Evolutionary conservation across 2,888 invertebrate species (phyloP), one percentile per base, ranked within the genome.

Genomic region (Quadroppia sp.): DNA sequence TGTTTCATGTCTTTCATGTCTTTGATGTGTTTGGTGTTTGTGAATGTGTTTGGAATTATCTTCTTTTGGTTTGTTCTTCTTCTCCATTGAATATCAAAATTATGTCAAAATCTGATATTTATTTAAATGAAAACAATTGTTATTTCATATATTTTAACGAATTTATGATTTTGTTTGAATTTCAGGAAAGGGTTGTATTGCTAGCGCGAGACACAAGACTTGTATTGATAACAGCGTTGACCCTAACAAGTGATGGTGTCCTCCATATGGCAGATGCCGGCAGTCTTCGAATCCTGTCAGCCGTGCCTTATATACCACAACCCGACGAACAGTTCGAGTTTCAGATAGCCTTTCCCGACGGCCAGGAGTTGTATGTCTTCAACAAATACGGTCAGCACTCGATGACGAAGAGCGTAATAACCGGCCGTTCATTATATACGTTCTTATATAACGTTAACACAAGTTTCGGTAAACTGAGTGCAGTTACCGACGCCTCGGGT

Each of bases 251-350:
- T 0, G 94, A 95, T 81, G 94, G 96, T 0, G 89, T 92, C 30
- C 89, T 99, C 0, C 94, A 97, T 79, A 91, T 99, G 71, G 94
- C 95, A 0, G 98, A 99, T 82, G 94, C 95, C 84, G 95, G 83
- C 23, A 84, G 84, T 77, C 79, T 83, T 23, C 77, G 83, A n/a
- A 82, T 81, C 42, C 74, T 80, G 36, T 77, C 78, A n/a, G 76
- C 79, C 25, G 77, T 79, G 42, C 79, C 79, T 28, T 79, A 78
- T 74, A 74, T 80, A 76, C 94, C 94, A 25, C 88, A 89, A 45
- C 91, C 92, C 79, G 92, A 92, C 81, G 90, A 90, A 80, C 64
- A 77, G 64, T 90, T 93, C 42, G 92, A 94, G 82, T 96, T 94
- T 78, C 90, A 93, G 82, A 94, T 98, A 80, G 91, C 94, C 1